Base-by-base conservation (phyloP, 1,140 invertebrate genomes). In the Ips nitidus region DNA sequence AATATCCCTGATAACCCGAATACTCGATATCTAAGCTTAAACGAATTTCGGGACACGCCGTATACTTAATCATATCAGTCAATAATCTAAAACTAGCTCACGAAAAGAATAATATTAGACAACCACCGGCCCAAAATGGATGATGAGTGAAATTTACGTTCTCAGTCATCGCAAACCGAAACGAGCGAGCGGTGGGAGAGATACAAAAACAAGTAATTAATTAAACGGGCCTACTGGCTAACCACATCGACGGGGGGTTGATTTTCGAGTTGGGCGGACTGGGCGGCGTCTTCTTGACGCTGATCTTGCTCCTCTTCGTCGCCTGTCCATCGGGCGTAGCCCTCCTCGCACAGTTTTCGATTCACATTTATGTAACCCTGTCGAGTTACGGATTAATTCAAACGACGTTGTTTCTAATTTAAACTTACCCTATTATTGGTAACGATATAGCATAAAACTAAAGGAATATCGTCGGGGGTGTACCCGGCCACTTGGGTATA, bases 401-500 rank as follows among this genome's bases (percentile, higher is more conserved):
- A 6, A 47, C 50, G 1, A 37, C 39, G 41, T 40, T 2, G 6
- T 0, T 45, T 1, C 43, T 36, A n/a, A 2, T 36, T 41, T 45
- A 61, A 47, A 63, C 67, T 84, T 81, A 93, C 91, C 85, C 89
- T 86, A 70, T 87, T 85, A 75, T 85, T 85, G 75, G 88, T 78
- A 42, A 88, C 85, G 79, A 90, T 86, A 81, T 91, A 94, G 66
- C 94, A 86, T 79, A 91, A 87, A 70, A 95, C 87, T 75, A 91
- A 86, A 58, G 93, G 91, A 74, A 91, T 82, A 56, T 88, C 89
- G 71, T 87, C 86, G 73, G 91, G 88, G 71, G 90, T 89, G 77
- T 94, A 93, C 71, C 88, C 91, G 72, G 90, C 89, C 69, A 97
- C 87, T 82, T 95, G 90, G 69, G 94, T 94, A 85, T 95, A 93